These are phyloP conservation scores for Orientallactaga sibirica DNA, from an alignment of 2,797 vertebrate species.

Conservation along the genomic window DNA sequence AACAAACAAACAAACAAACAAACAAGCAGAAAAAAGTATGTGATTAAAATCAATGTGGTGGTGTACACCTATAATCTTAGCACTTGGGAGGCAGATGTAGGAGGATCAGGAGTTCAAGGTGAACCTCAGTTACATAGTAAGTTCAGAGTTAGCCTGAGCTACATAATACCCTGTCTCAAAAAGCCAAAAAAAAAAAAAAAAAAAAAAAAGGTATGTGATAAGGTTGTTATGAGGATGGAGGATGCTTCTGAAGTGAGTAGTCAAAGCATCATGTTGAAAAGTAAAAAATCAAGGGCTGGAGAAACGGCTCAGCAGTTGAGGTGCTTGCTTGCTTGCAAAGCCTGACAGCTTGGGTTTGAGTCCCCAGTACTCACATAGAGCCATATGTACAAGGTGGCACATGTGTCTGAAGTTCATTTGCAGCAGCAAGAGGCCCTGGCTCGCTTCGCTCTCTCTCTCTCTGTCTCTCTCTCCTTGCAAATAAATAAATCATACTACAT, in stretches of 20 bases:
- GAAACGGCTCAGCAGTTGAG: background rate
- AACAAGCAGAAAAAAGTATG: background rate
- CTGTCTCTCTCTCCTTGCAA: no score
- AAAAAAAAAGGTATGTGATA: background rate
- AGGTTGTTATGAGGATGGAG: background rate
- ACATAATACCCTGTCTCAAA: background rate
- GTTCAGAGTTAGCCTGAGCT: no score
- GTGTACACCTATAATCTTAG: background rate
- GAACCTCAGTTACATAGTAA: background rate
- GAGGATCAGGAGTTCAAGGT: background rate
- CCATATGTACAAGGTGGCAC: no score
- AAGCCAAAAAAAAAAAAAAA: no score
- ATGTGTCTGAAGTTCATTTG: no score
- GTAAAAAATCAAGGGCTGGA: background rate
- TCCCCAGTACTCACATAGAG: no score
- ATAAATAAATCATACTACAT: background rate
- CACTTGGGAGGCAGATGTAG: background rate
- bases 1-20: background rate
- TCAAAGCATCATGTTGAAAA: constrained; percentile 44
- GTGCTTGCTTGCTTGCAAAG: no score
- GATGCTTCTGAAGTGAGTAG: constrained; percentile 39
- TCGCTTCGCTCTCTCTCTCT: no score
- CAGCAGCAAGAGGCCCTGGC: no score
- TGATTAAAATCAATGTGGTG: background rate
- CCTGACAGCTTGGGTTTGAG: no score